Base-by-base conservation (phyloP, 2,113 vertebrate species). In the Diadophis punctatus region DNA sequence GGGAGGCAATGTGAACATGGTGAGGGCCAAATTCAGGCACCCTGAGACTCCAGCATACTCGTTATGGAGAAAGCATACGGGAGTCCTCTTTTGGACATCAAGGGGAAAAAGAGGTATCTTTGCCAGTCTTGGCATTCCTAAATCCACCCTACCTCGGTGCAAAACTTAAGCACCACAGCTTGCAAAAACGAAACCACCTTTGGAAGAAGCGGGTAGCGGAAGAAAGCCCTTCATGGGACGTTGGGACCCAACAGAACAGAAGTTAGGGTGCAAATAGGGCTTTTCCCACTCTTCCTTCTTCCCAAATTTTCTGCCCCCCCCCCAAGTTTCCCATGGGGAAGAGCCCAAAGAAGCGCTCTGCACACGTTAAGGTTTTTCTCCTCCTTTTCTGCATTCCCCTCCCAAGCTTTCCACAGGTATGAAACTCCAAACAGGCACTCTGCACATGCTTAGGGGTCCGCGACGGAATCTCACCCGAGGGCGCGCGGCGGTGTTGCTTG, bases 401-500 rank as follows among this genome's bases (percentile, higher is more conserved):
- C 18, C 68, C 23, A 5, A 25, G 20, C 30, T 5, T 18, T 14
- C 2, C 46, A 11, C 23, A 30, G 18, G 7, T 20, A n/a, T 12
- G 7, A 43, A 39, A 39, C 22, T 48, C 84, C 43, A 48, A 14
- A 23, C 27, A 4, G 7, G 3, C 34, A 39, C 23, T 52, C 27
- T n/a, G 68, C 89, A 84, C 30, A 16, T 86, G n/a, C 16, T 4
- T 22, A 5, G 22, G 56, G 3, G 85, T 22, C 30, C 91, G 60
- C 53, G 92, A 18, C 56, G 34, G 51, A 20, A 27, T 25, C n/a
- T 12, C 97, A 98, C 97, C 97, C 90, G 97, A 96, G 84, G 96
- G 93, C 74, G 53, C 88, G 93, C 96, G 91, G 90, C 94, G 93
- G 80, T 95, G 95, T 91, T 96, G 97, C 94, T 68, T 68, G 63